Conservation (phyloP, 2,888 invertebrate genomes). For the Cephus nigrinus region DNA sequence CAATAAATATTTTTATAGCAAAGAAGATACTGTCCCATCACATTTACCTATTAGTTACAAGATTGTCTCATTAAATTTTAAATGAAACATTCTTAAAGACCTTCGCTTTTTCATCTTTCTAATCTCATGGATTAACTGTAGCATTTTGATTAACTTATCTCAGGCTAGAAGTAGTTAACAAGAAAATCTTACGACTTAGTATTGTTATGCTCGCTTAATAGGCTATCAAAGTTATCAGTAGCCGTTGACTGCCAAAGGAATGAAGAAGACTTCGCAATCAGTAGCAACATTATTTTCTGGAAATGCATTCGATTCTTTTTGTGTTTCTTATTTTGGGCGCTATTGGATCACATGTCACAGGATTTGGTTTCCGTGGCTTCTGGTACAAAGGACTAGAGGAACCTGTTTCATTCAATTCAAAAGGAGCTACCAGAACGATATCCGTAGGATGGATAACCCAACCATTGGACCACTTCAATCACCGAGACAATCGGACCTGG, state of each 20-base stretch:
- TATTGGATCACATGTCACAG: constrained; percentile 21
- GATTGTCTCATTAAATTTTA: neutral
- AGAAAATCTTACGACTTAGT: neutral
- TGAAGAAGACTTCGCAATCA: neutral
- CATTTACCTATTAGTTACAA: neutral
- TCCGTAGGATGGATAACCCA: constrained; percentile 68
- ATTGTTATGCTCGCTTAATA: neutral
- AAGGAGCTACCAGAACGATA: constrained; percentile 53
- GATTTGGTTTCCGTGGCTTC: constrained; percentile 50
- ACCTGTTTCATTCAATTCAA: constrained; percentile 44
- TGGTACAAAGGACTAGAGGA: constrained; percentile 44
- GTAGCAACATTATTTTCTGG: neutral
- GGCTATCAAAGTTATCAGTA: neutral
- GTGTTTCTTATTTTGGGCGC: constrained; percentile 15
- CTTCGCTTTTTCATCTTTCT: neutral
- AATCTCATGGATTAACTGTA: neutral
- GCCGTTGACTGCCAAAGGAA: neutral
- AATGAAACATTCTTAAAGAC: neutral
- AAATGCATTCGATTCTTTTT: neutral
- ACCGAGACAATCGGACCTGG: constrained; percentile 69
- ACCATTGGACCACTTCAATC: constrained; percentile 71
- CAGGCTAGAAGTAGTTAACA: neutral
- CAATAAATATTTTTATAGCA: constrained; percentile 1
- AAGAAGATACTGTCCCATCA: neutral
- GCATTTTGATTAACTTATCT: neutral